Evolutionary conservation across 2,113 vertebrate genomes (phyloP).

Genomic region (Pomatorhinus ruficollis): DNA sequence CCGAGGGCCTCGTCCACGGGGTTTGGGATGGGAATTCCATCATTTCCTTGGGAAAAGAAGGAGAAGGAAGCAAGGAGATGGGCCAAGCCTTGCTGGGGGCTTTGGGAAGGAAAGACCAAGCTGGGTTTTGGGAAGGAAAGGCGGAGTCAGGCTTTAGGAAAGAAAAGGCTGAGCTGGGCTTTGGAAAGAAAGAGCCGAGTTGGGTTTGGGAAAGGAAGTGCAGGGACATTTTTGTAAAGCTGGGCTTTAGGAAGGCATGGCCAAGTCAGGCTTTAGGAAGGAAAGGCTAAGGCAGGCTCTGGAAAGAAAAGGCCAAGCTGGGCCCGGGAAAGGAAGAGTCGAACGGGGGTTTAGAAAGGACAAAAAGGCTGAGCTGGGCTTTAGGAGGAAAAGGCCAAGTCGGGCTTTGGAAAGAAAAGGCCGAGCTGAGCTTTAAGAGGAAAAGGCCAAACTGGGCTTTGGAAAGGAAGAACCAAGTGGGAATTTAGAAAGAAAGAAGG

Average conservation of each 20-base stretch:
- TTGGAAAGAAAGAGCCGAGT: too few relatives aligned
- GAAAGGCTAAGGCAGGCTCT: accelerated
- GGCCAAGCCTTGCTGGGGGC: background rate
- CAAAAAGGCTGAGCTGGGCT: background rate
- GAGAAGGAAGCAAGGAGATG: too few relatives aligned
- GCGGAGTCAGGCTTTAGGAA: too few relatives aligned
- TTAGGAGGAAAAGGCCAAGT: background rate
- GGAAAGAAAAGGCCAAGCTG: accelerated
- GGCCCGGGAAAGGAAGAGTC: background rate
- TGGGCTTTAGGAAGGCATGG: accelerated
- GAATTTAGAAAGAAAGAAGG: background rate
- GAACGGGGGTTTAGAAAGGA: background rate
- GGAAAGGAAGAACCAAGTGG: background rate
- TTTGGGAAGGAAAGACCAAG: background rate
- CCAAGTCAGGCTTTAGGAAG: background rate
- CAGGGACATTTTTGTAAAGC: too few relatives aligned
- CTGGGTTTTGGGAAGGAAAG: accelerated
- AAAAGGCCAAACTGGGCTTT: background rate
- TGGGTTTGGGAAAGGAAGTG: too few relatives aligned
- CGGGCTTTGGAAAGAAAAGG: background rate
- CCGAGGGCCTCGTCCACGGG: accelerated
- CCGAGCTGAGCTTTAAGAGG: accelerated
- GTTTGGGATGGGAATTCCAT: accelerated
- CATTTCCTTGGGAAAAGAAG: accelerated
- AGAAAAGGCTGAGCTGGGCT: too few relatives aligned